Evolutionary conservation across 2,888 invertebrate species (phyloP).

Genomic region (Drosophila kambysellisi): DNA sequence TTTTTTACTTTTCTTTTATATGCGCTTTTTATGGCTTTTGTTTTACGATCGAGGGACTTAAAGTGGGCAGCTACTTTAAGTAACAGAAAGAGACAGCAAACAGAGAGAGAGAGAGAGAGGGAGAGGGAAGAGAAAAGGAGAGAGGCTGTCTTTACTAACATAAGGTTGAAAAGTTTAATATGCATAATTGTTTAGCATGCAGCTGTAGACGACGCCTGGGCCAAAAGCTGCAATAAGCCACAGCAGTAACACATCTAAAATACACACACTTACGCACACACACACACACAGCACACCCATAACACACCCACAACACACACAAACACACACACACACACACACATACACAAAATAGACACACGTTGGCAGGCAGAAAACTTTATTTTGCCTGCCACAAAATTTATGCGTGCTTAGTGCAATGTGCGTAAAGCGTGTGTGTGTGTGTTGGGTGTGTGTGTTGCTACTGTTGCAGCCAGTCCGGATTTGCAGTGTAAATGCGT

Average conservation of each 20-base stretch:
- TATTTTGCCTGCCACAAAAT: constrained; percentile 60
- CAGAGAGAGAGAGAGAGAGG: background rate
- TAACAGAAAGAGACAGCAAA: background rate
- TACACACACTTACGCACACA: constrained; percentile 4
- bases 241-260: constrained; percentile 23
- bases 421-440: constrained; percentile 19
- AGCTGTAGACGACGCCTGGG: constrained; percentile 16
- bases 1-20: constrained; percentile 42
- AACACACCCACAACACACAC: background rate
- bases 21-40: constrained; percentile 54
- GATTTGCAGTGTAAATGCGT: constrained; percentile 79
- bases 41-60: constrained; percentile 51
- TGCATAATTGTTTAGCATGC: constrained; percentile 71
- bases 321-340: background rate
- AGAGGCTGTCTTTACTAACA: constrained; percentile 23
- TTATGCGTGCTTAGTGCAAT: constrained; percentile 66
- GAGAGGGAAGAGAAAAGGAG: background rate
- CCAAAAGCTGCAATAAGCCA: constrained; percentile 60
- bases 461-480: constrained; percentile 38
- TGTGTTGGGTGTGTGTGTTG: constrained; percentile 2
- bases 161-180: constrained; percentile 52
- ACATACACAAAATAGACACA: background rate
- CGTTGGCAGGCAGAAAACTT: constrained; percentile 57
- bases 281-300: background rate
- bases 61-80: constrained; percentile 47